A percentile compares a stretch with the other conserved stretches of the same genome.
phyloP scores from a whole-genome alignment of 2,113 vertebrate species.

The Uria aalge region DNA sequence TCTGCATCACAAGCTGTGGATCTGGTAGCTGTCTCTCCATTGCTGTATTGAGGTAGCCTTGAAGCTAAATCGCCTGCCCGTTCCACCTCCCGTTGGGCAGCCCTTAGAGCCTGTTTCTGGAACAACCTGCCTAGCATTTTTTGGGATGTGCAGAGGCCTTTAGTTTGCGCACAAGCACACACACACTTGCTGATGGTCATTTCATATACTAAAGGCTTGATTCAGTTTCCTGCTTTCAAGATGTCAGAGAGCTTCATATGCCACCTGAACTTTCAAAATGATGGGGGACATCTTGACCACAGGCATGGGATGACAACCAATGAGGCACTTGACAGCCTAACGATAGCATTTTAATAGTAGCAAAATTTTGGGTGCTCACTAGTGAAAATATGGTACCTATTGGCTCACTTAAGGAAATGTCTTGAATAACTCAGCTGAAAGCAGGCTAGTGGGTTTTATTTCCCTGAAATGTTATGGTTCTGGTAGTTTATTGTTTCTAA shows the following conservation, averaged over 20 bases:
- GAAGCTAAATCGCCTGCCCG: neutral
- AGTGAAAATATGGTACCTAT: neutral
- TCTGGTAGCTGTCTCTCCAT: neutral
- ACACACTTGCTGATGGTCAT: neutral
- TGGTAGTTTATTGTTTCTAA: neutral
- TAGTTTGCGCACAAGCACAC: fast-evolving
- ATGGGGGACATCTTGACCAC: neutral
- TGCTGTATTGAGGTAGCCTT: neutral
- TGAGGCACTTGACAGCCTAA: neutral
- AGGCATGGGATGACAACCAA: neutral
- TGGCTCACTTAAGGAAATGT: neutral
- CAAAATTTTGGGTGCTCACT: neutral
- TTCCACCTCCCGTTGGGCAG: neutral
- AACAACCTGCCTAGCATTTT: neutral
- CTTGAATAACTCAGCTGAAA: neutral
- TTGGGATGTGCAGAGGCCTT: neutral
- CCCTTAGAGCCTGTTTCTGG: neutral
- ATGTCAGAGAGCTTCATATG: neutral
- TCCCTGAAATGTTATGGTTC: neutral
- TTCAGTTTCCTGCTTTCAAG: neutral
- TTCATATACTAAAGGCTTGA: neutral
- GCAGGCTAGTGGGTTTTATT: neutral
- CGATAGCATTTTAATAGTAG: neutral
- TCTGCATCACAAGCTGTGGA: neutral
- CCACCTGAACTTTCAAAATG: neutral